Conservation (phyloP, 2,113 vertebrate genomes). For the Amblyopsis rosae region DNA sequence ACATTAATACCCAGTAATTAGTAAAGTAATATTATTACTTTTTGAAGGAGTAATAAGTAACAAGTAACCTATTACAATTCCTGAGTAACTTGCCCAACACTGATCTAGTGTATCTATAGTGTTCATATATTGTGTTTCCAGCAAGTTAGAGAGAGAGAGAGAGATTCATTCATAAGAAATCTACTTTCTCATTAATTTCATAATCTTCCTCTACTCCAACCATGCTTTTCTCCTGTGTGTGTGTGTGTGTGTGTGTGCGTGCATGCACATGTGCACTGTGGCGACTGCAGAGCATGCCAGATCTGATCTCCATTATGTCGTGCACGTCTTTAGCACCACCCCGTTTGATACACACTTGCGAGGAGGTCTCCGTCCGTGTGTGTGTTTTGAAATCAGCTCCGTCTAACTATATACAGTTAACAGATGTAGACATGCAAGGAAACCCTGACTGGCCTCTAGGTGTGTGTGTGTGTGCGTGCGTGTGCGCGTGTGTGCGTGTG, state of each 20-base stretch:
- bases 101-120: too few species aligned
- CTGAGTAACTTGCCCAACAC: too few species aligned
- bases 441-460: constrained; percentile 62
- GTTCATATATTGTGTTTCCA: too few species aligned
- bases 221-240: constrained; percentile 3
- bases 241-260: constrained; percentile 21
- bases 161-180: too few species aligned
- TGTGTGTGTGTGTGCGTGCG: constrained; percentile 13
- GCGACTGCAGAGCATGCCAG: constrained; percentile 21
- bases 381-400: constrained; percentile 39
- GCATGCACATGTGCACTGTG: constrained; percentile 22
- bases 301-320: constrained; percentile 66
- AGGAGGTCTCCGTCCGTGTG: constrained; percentile 41
- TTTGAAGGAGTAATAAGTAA: too few species aligned
- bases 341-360: constrained; percentile 24
- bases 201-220: background rate
- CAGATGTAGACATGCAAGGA: constrained; percentile 62
- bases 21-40: too few species aligned
- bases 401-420: constrained; percentile 39
- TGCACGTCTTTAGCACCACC: constrained; percentile 40
- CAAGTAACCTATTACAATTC: too few species aligned
- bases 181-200: too few species aligned
- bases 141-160: too few species aligned
- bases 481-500: constrained; percentile 15
- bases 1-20: too few species aligned